Evolutionary conservation across 2,113 vertebrate species (phyloP).

Genomic region (Hippopotamus amphibius): DNA sequence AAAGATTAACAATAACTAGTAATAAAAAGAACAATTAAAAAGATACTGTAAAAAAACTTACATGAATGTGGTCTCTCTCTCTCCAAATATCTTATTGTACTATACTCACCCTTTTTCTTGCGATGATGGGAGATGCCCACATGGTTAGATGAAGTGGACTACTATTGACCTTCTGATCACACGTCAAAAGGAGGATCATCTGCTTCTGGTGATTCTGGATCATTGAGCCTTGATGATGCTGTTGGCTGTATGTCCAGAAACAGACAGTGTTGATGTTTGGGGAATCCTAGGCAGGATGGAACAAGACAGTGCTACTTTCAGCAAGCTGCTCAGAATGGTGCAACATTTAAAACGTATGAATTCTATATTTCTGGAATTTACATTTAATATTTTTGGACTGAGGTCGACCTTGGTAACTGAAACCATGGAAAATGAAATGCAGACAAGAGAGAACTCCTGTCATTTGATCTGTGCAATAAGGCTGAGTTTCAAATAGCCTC

Average conservation of each 20-base stretch:
- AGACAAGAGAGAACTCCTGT: neutral
- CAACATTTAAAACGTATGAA: neutral
- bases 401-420: neutral
- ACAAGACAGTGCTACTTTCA: neutral
- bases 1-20: neutral
- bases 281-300: neutral
- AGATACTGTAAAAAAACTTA: neutral
- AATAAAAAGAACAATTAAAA: neutral
- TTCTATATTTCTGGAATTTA: neutral
- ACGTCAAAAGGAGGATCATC: neutral
- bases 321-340: neutral
- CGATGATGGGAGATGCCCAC: neutral
- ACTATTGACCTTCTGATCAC: neutral
- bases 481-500: neutral
- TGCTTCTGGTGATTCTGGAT: neutral
- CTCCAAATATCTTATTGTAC: neutral
- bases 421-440: neutral
- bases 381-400: neutral
- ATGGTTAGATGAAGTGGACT: neutral
- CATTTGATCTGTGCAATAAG: neutral
- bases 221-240: neutral
- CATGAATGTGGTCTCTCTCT: neutral
- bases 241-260: neutral
- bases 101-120: neutral
- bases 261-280: rapidly evolving